Evolutionary conservation across 2,113 vertebrate species (phyloP).

Genomic region (Caretta caretta): DNA sequence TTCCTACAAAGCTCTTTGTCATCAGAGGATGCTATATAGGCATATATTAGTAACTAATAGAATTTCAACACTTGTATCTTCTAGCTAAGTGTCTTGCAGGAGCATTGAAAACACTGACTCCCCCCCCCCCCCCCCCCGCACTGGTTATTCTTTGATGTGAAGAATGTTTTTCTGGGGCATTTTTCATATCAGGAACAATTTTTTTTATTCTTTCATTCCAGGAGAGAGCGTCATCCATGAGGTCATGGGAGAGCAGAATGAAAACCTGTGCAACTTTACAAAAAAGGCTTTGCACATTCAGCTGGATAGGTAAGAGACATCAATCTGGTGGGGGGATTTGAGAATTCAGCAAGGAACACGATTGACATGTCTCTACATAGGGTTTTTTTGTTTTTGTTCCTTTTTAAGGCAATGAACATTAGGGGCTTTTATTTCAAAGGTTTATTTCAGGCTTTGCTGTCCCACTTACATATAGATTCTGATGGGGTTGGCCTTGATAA

Average conservation of each 20-base stretch:
- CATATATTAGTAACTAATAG: constrained; percentile 23
- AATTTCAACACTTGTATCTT: background rate
- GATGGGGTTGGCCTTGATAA: background rate
- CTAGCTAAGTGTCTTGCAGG: constrained; percentile 12
- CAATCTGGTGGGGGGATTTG: background rate
- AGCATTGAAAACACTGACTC: constrained; percentile 30
- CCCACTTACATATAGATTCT: background rate
- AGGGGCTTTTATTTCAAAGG: background rate
- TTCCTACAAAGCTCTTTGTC: constrained; percentile 1
- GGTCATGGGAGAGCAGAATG: constrained; percentile 86
- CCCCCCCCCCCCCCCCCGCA: background rate
- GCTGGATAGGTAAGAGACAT: constrained; percentile 90
- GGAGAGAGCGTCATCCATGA: constrained; percentile 92
- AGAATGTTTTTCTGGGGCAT: background rate
- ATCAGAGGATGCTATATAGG: constrained; percentile 19
- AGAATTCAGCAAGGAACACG: background rate
- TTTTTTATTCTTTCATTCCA: constrained; percentile 74
- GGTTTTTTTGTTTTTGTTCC: background rate
- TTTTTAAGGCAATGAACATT: background rate
- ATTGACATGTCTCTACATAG: background rate
- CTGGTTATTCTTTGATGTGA: constrained; percentile 41
- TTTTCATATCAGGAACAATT: background rate
- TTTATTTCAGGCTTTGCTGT: background rate
- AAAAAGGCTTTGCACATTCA: constrained; percentile 98
- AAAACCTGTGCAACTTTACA: constrained; percentile 93